Evolutionary conservation across 1,140 invertebrate species (phyloP), one percentile per base, ranked within the genome.

Genomic region (Nylanderia fulva): DNA sequence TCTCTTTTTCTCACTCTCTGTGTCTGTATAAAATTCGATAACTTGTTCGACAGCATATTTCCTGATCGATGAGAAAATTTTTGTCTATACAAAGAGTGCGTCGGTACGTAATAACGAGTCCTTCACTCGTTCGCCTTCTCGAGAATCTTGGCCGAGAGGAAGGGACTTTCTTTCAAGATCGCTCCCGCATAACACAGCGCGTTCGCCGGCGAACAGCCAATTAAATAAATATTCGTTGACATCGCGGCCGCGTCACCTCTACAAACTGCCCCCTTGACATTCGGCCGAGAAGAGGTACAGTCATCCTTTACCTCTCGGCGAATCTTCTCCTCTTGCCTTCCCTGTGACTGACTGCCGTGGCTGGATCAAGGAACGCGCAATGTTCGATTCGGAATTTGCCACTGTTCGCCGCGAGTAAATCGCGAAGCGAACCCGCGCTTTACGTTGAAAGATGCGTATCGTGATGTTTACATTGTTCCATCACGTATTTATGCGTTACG

Each of bases 221-320:
- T 94, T 94, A 94, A 94, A 94, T 94, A 94, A 94, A 94, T 94
- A 94, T 94, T 94, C 93, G 92, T 92, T 93, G 92, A 93, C 92
- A 93, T 93, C 92, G 92, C 92, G 91, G 89, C 86, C 92, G 91
- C 93, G 91, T 93, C 90, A 92, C 91, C 93, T 85, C 91, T 93
- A 93, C 93, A 94, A 94, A 93, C 93, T 93, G 91, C 88, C 85
- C 92, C 88, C 90, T 90, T 90, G 87, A 75, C 85, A 85, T 86
- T 89, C 88, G 80, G 88, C 91, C 84, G 63, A 91, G 86, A 88
- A 86, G 85, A 86, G 87, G 90, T 91, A 33, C 3, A 42, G 58
- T 52, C 72, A 54, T 48, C 61, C 58, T 18, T 56, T 42, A 18
- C n/a, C 60, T 64, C 45, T 8, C 29, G 21, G 36, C 54, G 15